These are phyloP conservation scores for Ceratothoa steindachneri DNA, from an alignment of 2,888 invertebrate genomes.

Conservation along the genomic window DNA sequence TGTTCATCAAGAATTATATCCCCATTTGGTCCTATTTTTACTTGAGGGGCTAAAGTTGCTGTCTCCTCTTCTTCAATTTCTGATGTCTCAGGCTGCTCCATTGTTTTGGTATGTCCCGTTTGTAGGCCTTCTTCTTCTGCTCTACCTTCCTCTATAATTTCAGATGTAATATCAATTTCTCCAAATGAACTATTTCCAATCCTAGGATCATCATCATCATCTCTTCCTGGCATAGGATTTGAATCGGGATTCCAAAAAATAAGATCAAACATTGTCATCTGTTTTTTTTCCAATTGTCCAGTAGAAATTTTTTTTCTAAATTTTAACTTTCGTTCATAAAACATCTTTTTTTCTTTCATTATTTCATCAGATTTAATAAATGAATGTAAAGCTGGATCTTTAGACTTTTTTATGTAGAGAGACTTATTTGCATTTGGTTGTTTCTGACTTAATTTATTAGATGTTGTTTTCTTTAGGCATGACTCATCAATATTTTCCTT, in stretches of 20 bases:
- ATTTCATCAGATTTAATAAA: not conserved
- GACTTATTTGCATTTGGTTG: too few species aligned
- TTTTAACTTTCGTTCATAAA: conserved; percentile 30
- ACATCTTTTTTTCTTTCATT: conserved; percentile 7
- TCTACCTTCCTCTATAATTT: conserved; percentile 22
- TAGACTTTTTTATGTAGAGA: too few species aligned
- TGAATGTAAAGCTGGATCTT: not conserved
- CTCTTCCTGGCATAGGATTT: conserved; percentile 42
- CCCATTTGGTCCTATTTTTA: conserved; percentile 80
- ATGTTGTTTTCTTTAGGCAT: too few species aligned
- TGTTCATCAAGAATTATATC: conserved; percentile 79
- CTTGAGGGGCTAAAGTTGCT: conserved; percentile 56
- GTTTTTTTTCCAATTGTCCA: conserved; percentile 43
- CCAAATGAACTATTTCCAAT: conserved; percentile 19
- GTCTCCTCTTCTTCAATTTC: conserved; percentile 13
- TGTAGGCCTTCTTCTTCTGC: conserved; percentile 24
- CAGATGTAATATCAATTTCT: conserved; percentile 15
- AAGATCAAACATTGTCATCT: conserved; percentile 83
- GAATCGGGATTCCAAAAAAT: conserved; percentile 79
- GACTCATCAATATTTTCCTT: not conserved
- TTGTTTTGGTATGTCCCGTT: not conserved
- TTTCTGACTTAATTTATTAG: too few species aligned
- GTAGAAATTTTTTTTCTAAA: conserved; percentile 33
- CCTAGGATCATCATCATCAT: conserved; percentile 2
- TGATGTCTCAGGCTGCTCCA: not conserved